Conservation (phyloP, 2,797 vertebrate species). For the Channallabes apus region DNA sequence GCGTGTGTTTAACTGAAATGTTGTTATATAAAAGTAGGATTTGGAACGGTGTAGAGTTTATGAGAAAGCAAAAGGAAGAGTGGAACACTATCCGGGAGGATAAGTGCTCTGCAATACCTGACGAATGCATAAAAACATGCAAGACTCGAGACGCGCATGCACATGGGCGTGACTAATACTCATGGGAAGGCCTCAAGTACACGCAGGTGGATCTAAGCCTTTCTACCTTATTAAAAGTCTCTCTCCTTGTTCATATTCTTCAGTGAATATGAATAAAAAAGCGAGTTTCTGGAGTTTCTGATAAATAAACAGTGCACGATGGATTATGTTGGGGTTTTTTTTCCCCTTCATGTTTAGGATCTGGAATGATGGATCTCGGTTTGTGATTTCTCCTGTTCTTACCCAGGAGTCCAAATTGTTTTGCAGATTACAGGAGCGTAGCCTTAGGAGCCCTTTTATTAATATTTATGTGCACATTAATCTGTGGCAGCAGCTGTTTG, state of each 20-base stretch:
- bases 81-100: conserved; percentile 18
- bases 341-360: conserved; percentile 24
- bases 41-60: background rate
- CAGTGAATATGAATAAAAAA: conserved; percentile 18
- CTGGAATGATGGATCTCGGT: conserved; percentile 51
- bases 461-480: conserved; percentile 64
- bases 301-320: conserved; percentile 46
- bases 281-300: conserved; percentile 7
- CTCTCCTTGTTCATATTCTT: conserved; percentile 21
- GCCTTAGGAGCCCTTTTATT: conserved; percentile 58
- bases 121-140: background rate
- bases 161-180: conserved; percentile 19
- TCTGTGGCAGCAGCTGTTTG: conserved; percentile 61
- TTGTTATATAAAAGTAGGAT: conserved; percentile 24
- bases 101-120: conserved; percentile 13
- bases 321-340: conserved; percentile 19
- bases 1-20: background rate
- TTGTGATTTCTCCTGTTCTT: conserved; percentile 45
- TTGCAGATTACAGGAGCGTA: conserved; percentile 61
- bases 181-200: conserved; percentile 14
- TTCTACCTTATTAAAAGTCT: conserved; percentile 27
- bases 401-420: conserved; percentile 58
- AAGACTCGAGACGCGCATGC: background rate
- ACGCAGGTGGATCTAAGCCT: conserved; percentile 24
- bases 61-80: background rate